Base-by-base conservation (phyloP, 1,140 invertebrate genomes). In the Ips typographus region DNA sequence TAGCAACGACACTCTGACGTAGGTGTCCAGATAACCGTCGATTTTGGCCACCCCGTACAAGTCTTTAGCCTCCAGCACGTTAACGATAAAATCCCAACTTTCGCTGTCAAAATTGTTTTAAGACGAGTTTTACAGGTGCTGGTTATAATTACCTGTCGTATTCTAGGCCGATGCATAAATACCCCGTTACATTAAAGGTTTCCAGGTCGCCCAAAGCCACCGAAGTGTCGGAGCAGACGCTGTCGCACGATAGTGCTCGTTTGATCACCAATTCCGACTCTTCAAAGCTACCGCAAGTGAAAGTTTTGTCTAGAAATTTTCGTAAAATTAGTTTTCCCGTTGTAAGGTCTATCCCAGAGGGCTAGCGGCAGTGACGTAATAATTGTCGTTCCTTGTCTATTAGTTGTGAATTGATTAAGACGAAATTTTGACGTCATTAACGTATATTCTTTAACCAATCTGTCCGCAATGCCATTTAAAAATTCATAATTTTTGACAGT, bases 171-270 rank as follows among this genome's bases (percentile, higher is more conserved):
- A 93, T 84, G 78, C 91, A 91, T 0, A 94, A 80, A 76, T 91
- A 87, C 1, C 91, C 92, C 1, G 89, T 89, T 42, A 91, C 83
- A 75, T 87, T 85, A n/a, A 88, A 86, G 71, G 88, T 85, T 71
- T 92, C 89, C 22, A 91, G 81, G 76, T 92, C 88, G 51, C 86
- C 86, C 2, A 91, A 82, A 39, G 86, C 85, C 1, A 93, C 86
- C 4, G 90, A 92, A 0, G 91, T 92, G 71, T 94, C 91, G 3
- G 91, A 94, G 70, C 88, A 91, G 3, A 94, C 89, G 51, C 91
- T 93, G 69, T 94, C 91, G 78, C 91, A 94, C 49, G 91, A 92
- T 68, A 91, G 84, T 1, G 90, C 91, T 57, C 90, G 81, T 66
- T 90, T 84, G 40, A 89, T 39, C 69, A 72, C 71, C 39, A 68